These are phyloP conservation scores for Forbesichthys papilliferus DNA, from an alignment of 2,113 vertebrate species.

Conservation along the genomic window DNA sequence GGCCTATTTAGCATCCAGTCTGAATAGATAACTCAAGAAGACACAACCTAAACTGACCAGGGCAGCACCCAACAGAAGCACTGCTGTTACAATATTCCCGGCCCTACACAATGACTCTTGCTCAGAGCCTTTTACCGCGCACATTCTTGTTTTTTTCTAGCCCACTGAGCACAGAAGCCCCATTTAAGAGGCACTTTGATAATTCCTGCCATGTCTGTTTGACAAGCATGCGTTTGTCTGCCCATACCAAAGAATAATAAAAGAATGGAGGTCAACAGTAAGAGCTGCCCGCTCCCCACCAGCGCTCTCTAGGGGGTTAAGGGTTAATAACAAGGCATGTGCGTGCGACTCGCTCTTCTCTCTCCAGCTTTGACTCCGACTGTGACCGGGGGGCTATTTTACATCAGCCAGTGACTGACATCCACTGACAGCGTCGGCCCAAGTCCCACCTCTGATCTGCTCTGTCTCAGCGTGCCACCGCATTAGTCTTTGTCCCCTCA, in stretches of 20 bases:
- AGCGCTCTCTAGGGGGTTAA: conserved; percentile 34
- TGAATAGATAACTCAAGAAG: too few species aligned
- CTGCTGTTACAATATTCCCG: neutral
- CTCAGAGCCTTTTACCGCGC: neutral
- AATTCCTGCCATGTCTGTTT: conserved; percentile 21
- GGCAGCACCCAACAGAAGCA: neutral
- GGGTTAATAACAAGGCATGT: conserved; percentile 55
- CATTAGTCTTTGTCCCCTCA: conserved; percentile 46
- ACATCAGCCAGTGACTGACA: conserved; percentile 53
- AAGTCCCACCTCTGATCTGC: conserved; percentile 42
- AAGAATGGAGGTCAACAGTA: conserved; percentile 42
- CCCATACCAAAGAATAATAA: conserved; percentile 18
- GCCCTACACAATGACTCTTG: neutral
- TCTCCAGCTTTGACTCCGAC: conserved; percentile 39
- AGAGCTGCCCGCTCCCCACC: conserved; percentile 35
- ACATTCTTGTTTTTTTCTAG: neutral
- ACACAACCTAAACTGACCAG: neutral
- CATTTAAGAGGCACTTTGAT: neutral
- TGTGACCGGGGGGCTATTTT: conserved; percentile 55
- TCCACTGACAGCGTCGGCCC: conserved; percentile 41
- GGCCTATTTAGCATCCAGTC: too few species aligned
- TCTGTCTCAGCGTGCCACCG: conserved; percentile 50
- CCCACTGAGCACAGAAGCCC: conserved; percentile 8
- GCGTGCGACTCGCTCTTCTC: conserved; percentile 1
- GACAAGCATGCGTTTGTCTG: conserved; percentile 12